Conservation (phyloP, 2,888 invertebrate species). For the Idaea straminata region DNA sequence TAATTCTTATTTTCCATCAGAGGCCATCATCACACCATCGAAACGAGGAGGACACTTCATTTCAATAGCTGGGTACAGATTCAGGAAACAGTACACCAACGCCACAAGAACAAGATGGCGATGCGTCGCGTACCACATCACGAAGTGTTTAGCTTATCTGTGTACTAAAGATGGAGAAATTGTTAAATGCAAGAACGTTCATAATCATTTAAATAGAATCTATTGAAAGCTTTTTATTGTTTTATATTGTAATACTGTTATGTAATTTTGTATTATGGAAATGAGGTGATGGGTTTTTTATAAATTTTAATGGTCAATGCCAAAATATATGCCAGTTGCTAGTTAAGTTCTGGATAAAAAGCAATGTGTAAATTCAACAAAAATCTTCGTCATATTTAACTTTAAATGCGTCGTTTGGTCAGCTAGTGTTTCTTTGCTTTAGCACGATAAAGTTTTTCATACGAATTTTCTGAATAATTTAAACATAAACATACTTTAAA, state of each 20-base stretch:
- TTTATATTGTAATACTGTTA: no score
- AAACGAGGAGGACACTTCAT: conserved; percentile 9
- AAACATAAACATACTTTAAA: no score
- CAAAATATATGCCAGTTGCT: not conserved
- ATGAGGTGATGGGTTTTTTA: not conserved
- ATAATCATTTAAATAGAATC: conserved; percentile 26
- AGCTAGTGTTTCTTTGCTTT: no score
- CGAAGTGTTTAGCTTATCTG: conserved; percentile 35
- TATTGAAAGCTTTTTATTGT: no score
- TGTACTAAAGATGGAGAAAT: conserved; percentile 31
- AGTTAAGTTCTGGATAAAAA: no score
- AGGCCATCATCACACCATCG: conserved; percentile 11
- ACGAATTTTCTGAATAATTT: no score
- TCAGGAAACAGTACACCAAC: conserved; percentile 15
- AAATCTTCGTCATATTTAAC: no score
- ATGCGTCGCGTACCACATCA: conserved; percentile 29
- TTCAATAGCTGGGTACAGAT: conserved; percentile 21
- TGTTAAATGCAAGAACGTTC: conserved; percentile 26
- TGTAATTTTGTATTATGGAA: not conserved
- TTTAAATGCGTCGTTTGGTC: no score
- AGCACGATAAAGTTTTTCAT: no score
- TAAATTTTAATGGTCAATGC: not conserved
- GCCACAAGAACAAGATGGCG: conserved; percentile 35
- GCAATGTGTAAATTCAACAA: no score
- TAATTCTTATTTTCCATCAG: not conserved